These are phyloP conservation scores for Clupea harengus DNA, from an alignment of 2,113 vertebrate species.

Conservation along the genomic window DNA sequence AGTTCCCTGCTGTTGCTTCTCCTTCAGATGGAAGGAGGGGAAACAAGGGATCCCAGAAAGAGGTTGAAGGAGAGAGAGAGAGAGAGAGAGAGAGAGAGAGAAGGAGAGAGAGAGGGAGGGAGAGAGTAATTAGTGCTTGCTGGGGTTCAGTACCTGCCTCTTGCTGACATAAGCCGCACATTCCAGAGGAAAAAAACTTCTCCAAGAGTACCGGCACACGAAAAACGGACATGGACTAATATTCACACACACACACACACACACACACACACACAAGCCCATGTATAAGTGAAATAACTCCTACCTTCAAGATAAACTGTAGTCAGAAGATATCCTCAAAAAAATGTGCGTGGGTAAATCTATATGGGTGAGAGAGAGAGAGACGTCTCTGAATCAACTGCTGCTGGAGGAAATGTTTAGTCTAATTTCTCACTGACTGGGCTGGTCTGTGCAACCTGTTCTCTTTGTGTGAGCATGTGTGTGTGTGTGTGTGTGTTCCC, in stretches of 20 bases:
- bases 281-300: neutral
- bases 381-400: neutral
- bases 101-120: constrained; percentile 35
- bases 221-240: constrained; percentile 12
- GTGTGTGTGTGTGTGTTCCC: constrained; percentile 28
- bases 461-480: constrained; percentile 34
- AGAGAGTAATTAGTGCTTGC: constrained; percentile 44
- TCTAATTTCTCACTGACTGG: constrained; percentile 43
- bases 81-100: constrained; percentile 26
- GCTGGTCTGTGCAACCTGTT: constrained; percentile 44
- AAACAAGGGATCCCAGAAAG: constrained; percentile 3
- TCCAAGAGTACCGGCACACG: neutral
- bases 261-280: neutral
- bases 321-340: neutral
- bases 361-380: constrained; percentile 14
- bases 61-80: constrained; percentile 26
- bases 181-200: constrained; percentile 34
- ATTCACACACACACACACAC: neutral
- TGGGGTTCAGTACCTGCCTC: constrained; percentile 50
- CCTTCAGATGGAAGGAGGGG: constrained; percentile 5
- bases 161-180: constrained; percentile 51
- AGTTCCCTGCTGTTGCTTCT: constrained; percentile 28
- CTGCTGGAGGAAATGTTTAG: constrained; percentile 45
- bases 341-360: constrained; percentile 13
- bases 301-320: neutral